These are phyloP conservation scores for Holotrichia oblita DNA, from an alignment of 1,140 invertebrate genomes.

Conservation along the genomic window DNA sequence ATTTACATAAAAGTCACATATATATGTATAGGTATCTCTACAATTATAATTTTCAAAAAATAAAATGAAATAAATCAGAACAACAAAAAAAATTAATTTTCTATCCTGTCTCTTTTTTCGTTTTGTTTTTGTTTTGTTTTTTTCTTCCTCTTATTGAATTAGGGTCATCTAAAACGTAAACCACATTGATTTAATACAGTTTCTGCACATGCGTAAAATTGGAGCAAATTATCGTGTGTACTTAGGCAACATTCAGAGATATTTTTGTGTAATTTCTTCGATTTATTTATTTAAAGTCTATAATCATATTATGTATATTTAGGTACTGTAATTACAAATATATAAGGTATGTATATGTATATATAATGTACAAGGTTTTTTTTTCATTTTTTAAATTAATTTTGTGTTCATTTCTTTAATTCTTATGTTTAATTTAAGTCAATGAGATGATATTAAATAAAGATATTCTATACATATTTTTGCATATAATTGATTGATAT, in stretches of 20 bases:
- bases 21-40: not conserved
- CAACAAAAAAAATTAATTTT: too few species aligned
- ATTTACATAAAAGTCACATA: not conserved
- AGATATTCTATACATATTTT: not conserved
- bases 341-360: slow-evolving; percentile 2
- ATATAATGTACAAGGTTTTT: not conserved
- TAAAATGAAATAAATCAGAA: too few species aligned
- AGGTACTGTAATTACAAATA: slow-evolving; percentile 14
- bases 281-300: not conserved
- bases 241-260: slow-evolving; percentile 12
- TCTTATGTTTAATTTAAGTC: not conserved
- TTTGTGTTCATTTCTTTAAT: not conserved
- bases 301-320: not conserved
- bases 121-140: too few species aligned
- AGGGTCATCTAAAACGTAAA: too few species aligned
- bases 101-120: too few species aligned
- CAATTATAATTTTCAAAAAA: not conserved
- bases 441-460: not conserved
- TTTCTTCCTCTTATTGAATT: too few species aligned
- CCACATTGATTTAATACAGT: too few species aligned
- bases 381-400: too few species aligned
- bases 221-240: not conserved
- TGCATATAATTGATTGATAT: too few species aligned
- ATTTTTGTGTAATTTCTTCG: not conserved
- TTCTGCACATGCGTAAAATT: not conserved